These are phyloP conservation scores for Nyctalus aviator DNA, from an alignment of 2,797 vertebrate genomes.

Conservation along the genomic window DNA sequence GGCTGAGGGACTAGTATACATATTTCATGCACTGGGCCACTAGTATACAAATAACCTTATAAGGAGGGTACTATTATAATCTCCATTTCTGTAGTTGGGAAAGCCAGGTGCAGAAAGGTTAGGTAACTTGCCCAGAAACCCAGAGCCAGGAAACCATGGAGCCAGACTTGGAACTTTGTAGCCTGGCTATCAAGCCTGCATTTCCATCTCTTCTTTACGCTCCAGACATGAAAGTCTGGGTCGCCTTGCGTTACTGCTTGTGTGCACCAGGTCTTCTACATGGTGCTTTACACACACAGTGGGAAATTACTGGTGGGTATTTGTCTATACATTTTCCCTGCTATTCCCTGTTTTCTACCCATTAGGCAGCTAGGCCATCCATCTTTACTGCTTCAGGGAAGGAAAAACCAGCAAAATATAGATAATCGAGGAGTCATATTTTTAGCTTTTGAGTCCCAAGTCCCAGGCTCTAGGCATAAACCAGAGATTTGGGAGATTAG, in stretches of 20 bases:
- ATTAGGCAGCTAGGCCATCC: not conserved
- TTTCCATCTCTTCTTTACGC: not conserved
- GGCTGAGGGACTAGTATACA: not conserved
- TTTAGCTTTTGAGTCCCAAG: constrained; percentile 61
- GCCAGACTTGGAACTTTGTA: not conserved
- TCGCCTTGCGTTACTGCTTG: too few species aligned
- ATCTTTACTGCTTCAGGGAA: constrained; percentile 11
- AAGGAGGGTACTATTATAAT: not conserved
- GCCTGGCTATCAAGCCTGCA: not conserved
- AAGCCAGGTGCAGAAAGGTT: not conserved
- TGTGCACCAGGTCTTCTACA: not conserved
- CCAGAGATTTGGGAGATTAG: constrained; percentile 47
- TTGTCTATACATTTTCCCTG: not conserved
- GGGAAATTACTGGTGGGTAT: not conserved
- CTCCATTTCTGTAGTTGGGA: not conserved
- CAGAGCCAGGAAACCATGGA: not conserved
- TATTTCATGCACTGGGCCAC: too few species aligned
- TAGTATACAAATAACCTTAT: not conserved
- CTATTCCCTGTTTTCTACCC: constrained; percentile 12
- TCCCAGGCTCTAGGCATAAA: constrained; percentile 58
- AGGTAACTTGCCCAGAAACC: not conserved
- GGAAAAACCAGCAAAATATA: constrained; percentile 33
- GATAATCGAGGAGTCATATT: constrained; percentile 51
- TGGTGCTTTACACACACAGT: fast-evolving
- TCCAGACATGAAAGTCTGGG: not conserved